These are phyloP conservation scores for Austrofundulus limnaeus DNA, from an alignment of 2,113 vertebrate species.

Conservation along the genomic window DNA sequence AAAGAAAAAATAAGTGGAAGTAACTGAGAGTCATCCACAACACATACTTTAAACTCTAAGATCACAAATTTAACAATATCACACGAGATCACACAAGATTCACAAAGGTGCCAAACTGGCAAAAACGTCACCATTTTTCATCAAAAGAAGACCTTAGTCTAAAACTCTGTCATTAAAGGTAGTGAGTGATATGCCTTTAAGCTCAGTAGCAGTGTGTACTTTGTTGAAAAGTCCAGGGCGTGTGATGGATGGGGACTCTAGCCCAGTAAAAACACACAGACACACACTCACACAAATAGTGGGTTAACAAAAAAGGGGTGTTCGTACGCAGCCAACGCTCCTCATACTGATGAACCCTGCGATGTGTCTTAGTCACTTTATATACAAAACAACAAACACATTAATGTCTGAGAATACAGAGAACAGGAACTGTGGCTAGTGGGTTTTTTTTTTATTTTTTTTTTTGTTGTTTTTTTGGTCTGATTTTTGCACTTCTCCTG, in stretches of 20 bases:
- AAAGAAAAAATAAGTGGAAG: too few species aligned
- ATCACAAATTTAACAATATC: too few species aligned
- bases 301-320: slow-evolving; percentile 36
- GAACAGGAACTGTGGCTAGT: neutral
- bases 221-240: too few species aligned
- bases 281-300: slow-evolving; percentile 20
- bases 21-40: too few species aligned
- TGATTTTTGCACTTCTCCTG: neutral
- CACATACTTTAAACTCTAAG: too few species aligned
- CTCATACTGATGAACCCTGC: slow-evolving; percentile 58
- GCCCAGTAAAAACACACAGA: slow-evolving; percentile 34
- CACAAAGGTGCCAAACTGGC: too few species aligned
- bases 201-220: slow-evolving; percentile 37
- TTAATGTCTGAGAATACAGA: too few species aligned
- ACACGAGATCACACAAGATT: too few species aligned
- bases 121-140: too few species aligned
- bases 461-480: neutral
- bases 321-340: slow-evolving; percentile 35
- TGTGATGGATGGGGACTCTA: slow-evolving; percentile 66
- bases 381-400: slow-evolving; percentile 27
- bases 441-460: neutral
- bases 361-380: slow-evolving; percentile 38
- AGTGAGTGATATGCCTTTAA: slow-evolving; percentile 6
- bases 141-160: too few species aligned
- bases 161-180: too few species aligned